Base-by-base conservation (phyloP, 2,113 vertebrate genomes). In the Colius striatus region DNA sequence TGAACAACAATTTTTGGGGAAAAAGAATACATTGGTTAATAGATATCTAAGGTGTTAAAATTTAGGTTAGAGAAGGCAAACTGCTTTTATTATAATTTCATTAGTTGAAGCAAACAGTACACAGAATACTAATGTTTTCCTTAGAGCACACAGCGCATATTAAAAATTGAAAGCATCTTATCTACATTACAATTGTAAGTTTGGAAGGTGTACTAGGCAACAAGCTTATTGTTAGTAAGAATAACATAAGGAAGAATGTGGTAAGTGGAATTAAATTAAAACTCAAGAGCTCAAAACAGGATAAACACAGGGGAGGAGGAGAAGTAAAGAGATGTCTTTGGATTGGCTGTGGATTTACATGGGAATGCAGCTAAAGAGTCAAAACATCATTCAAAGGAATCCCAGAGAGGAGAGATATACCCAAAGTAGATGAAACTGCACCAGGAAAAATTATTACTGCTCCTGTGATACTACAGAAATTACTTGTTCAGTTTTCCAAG, bases 21-120 rank as follows among this genome's bases (percentile, higher is more conserved):
- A 68, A 80, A 85, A 26, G 14, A 94, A 41, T 15, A 34, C 9
- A 32, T 30, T 68, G 36, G 36, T 74, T 84, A 85, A 72, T 20
- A 84, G 76, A 55, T 21, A 87, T 4, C 18, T n/a, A 81, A 67
- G n/a, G 36, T 78, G 70, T 60, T 89, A 95, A 94, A 94, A 81
- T 65, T 73, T 22, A 75, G 41, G 54, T 67, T 62, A 87, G 57
- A 53, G 78, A 68, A 81, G 45, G 29, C 26, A 91, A 91, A 80
- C 67, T 41, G 26, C 25, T 72, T 90, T 84, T 88, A 51, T 65
- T 81, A 43, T 53, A 19, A 89, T 81, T 92, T 78, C 76, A 75
- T 86, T 92, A 93, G 45, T 45, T 51, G 80, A 89, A 77, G 76
- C 16, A 81, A 83, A 82, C 16, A 62, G 50, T 50, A 84, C 41